A percentile compares a stretch with the other conserved stretches of the same genome.
Conservation (phyloP, 2,888 invertebrate species). For the Melanostoma scalare region DNA sequence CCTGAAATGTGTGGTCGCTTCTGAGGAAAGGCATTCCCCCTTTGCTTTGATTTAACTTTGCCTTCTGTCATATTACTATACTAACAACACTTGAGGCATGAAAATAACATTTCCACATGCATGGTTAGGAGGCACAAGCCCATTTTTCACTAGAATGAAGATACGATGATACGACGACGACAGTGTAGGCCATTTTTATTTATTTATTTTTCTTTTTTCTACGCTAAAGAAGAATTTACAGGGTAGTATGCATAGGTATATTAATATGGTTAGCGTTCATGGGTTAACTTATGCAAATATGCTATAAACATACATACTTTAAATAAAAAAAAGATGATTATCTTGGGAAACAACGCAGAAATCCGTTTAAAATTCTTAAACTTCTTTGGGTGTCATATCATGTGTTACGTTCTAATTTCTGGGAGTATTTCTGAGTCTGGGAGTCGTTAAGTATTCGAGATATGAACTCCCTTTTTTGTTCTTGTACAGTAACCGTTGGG, state of each 20-base stretch:
- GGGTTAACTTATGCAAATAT: conserved; percentile 10
- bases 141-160: conserved; percentile 25
- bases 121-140: conserved; percentile 31
- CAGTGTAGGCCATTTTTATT: conserved; percentile 24
- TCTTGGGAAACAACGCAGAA: conserved; percentile 13
- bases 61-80: conserved; percentile 44
- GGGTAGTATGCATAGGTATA: background rate
- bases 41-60: conserved; percentile 28
- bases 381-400: background rate
- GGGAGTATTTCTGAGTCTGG: no score
- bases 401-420: background rate
- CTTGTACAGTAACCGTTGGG: no score
- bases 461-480: no score
- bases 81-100: conserved; percentile 56
- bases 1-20: conserved; percentile 29
- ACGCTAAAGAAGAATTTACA: conserved; percentile 39
- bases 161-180: background rate
- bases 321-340: conserved; percentile 39
- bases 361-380: background rate
- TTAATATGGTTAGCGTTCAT: conserved; percentile 31
- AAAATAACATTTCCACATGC: conserved; percentile 60
- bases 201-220: background rate
- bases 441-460: no score
- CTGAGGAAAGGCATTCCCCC: conserved; percentile 20
- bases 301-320: conserved; percentile 17